These are phyloP conservation scores for Sebastes nivosus DNA, from an alignment of 2,797 vertebrate species.

Conservation along the genomic window DNA sequence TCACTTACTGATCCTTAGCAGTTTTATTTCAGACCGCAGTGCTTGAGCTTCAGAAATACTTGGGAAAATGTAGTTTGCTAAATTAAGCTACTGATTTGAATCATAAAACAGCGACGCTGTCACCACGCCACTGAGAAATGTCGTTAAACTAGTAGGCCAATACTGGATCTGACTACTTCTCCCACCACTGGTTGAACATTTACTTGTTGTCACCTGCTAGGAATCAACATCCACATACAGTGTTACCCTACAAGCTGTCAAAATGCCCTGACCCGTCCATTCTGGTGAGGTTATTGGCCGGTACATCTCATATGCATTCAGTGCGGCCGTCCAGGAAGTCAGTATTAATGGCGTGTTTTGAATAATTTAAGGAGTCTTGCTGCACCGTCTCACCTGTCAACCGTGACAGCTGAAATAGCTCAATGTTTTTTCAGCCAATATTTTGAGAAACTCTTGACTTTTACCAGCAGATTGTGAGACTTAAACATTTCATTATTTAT, in stretches of 20 bases:
- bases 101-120: no score
- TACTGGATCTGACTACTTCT: no score
- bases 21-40: no score
- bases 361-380: constrained; percentile 23
- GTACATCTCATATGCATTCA: not conserved
- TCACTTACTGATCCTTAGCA: no score
- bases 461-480: not conserved
- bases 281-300: not conserved
- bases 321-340: not conserved
- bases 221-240: not conserved
- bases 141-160: no score
- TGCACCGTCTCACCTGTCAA: constrained; percentile 9
- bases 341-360: not conserved
- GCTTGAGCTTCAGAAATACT: accelerated
- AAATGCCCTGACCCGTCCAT: not conserved
- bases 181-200: not conserved
- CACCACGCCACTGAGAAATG: no score
- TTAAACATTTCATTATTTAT: not conserved
- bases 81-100: no score
- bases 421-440: not conserved
- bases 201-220: not conserved
- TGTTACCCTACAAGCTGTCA: not conserved
- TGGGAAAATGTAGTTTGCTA: no score
- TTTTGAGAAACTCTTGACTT: not conserved
- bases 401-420: not conserved